These are phyloP conservation scores for Watersipora subatra DNA, from an alignment of 1,140 invertebrate species.

Conservation along the genomic window DNA sequence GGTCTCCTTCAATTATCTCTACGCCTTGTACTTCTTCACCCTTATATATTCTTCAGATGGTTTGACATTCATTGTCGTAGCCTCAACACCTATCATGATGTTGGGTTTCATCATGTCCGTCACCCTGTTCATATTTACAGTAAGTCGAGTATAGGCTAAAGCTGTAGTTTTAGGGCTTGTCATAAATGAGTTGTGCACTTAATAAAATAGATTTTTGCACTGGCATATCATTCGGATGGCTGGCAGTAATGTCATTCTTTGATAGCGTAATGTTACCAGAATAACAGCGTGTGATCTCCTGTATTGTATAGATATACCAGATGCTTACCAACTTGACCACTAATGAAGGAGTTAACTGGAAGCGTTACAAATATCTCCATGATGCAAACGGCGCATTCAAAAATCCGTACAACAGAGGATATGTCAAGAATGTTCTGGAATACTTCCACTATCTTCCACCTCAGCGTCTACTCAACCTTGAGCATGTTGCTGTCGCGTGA, in stretches of 20 bases:
- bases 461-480: not conserved
- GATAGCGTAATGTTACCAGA: too few relatives aligned
- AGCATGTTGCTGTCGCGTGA: not conserved
- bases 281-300: too few relatives aligned
- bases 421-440: slow-evolving; percentile 70
- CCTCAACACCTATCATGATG: not conserved
- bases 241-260: too few relatives aligned
- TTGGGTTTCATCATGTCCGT: not conserved
- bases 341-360: slow-evolving; percentile 85
- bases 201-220: too few relatives aligned
- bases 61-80: slow-evolving; percentile 1
- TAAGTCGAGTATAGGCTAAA: not conserved
- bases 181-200: too few relatives aligned
- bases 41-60: not conserved
- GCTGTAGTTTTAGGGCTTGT: not conserved
- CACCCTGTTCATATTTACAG: not conserved
- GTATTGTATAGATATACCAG: slow-evolving; percentile 22
- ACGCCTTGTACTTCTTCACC: slow-evolving; percentile 16
- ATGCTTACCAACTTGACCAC: slow-evolving; percentile 71
- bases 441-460: slow-evolving; percentile 51
- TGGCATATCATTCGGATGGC: too few relatives aligned
- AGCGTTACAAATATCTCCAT: slow-evolving; percentile 70
- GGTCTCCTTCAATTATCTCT: not conserved
- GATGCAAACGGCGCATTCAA: slow-evolving; percentile 71
- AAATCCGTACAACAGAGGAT: slow-evolving; percentile 75